Percentiles rank a stretch among this genome's conserved stretches.
Conservation (phyloP, 2,797 vertebrate species). For the Bryconaethiops microstoma region DNA sequence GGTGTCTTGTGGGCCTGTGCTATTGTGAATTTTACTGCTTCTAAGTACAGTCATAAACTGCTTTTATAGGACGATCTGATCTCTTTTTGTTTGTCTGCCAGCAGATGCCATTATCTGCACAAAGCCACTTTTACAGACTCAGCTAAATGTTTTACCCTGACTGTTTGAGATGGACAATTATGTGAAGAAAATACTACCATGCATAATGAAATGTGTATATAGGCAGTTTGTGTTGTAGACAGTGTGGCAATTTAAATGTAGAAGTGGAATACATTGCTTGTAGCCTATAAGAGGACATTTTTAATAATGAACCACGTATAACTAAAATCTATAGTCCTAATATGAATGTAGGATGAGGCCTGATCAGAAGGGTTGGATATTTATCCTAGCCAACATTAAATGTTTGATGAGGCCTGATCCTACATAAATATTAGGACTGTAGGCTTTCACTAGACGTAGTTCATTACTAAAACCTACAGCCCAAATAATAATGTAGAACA, state of each 20-base stretch:
- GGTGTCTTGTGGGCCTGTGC: too few species aligned
- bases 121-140: not conserved
- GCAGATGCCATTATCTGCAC: too few species aligned
- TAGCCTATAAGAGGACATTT: not conserved
- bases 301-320: not conserved
- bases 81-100: too few species aligned
- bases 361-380: constrained; percentile 14
- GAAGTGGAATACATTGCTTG: too few species aligned
- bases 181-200: too few species aligned
- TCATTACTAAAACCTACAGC: not conserved
- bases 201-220: not conserved
- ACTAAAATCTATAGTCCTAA: not conserved
- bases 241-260: not conserved
- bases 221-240: not conserved
- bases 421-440: too few species aligned
- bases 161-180: not conserved
- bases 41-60: too few species aligned
- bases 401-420: constrained; percentile 31
- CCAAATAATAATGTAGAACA: not conserved
- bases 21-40: too few species aligned
- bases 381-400: not conserved
- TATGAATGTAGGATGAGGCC: not conserved
- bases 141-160: not conserved
- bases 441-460: too few species aligned
- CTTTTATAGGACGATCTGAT: too few species aligned